phyloP scores from a whole-genome alignment of 1,140 invertebrate species.

The Penaeus japonicus region DNA sequence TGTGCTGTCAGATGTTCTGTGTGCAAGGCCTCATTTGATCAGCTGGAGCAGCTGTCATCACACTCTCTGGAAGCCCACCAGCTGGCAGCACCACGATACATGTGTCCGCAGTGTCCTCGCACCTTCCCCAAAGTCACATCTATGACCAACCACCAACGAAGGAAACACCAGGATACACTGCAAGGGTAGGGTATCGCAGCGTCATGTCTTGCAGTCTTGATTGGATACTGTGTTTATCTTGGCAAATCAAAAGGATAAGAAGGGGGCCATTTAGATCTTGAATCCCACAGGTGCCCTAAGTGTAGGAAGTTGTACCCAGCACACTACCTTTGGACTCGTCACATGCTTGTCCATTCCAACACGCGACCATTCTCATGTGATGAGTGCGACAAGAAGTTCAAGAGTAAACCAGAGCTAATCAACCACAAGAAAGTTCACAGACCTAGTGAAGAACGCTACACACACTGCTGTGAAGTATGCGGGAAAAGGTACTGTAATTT shows the following conservation, averaged over 20 bases:
- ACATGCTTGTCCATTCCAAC: conserved; percentile 49
- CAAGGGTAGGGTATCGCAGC: neutral
- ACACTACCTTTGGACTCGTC: conserved; percentile 44
- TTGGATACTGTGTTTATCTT: neutral
- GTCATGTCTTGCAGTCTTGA: neutral
- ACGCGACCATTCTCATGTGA: conserved; percentile 41
- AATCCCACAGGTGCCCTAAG: conserved; percentile 31
- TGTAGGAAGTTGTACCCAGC: conserved; percentile 42
- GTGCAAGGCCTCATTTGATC: conserved; percentile 18
- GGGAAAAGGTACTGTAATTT: conserved; percentile 30
- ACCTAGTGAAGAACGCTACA: conserved; percentile 44
- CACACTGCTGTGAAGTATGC: conserved; percentile 49
- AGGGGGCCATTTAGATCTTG: neutral
- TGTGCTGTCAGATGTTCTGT: conserved; percentile 28
- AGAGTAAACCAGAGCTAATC: conserved; percentile 28
- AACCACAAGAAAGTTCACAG: conserved; percentile 41
- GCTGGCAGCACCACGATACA: neutral
- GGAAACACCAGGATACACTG: conserved; percentile 32
- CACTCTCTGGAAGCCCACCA: conserved; percentile 27
- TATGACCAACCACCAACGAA: conserved; percentile 24
- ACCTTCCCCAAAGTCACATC: conserved; percentile 28
- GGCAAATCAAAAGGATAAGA: neutral
- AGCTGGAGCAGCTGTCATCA: neutral
- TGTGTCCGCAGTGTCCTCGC: conserved; percentile 32
- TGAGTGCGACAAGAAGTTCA: conserved; percentile 46